Conservation (phyloP, 2,797 vertebrate genomes). For the Podarcis lilfordi region DNA sequence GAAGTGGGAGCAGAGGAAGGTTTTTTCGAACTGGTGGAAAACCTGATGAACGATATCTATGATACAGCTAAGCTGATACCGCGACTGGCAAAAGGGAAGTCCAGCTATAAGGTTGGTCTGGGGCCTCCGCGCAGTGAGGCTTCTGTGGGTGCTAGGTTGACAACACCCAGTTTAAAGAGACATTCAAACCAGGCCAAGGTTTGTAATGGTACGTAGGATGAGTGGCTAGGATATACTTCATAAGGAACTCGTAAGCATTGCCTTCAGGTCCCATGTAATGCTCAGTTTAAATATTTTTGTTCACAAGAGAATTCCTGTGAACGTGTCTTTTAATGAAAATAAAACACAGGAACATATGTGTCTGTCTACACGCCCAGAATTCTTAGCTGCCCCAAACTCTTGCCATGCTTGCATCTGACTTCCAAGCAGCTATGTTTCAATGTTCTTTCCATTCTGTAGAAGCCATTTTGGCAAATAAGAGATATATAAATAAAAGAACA, state of each 20-base stretch:
- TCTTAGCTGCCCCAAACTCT: neutral
- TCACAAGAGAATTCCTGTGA: neutral
- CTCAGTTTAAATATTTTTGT: neutral
- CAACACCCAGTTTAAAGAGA: too few species aligned
- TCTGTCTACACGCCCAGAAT: neutral
- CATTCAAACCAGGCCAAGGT: too few species aligned
- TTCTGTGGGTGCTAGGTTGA: neutral
- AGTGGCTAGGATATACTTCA: neutral
- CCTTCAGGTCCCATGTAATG: neutral
- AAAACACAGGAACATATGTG: neutral
- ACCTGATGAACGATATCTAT: conserved; percentile 66
- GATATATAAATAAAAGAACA: too few species aligned
- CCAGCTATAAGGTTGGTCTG: conserved; percentile 74
- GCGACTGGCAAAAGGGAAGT: conserved; percentile 60
- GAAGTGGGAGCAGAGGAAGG: conserved; percentile 8
- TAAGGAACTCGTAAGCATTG: neutral
- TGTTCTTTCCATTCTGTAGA: neutral
- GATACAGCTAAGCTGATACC: conserved; percentile 54
- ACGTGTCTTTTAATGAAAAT: neutral
- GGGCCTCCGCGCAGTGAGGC: too few species aligned
- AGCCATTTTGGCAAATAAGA: too few species aligned
- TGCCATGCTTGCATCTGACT: neutral
- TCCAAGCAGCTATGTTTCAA: neutral
- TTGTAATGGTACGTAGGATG: neutral
- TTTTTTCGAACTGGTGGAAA: conserved; percentile 68